A percentile compares a stretch with the other conserved stretches of the same genome.
Evolutionary conservation across 2,113 vertebrate species (phyloP).

Genomic region (Setophaga coronata): DNA sequence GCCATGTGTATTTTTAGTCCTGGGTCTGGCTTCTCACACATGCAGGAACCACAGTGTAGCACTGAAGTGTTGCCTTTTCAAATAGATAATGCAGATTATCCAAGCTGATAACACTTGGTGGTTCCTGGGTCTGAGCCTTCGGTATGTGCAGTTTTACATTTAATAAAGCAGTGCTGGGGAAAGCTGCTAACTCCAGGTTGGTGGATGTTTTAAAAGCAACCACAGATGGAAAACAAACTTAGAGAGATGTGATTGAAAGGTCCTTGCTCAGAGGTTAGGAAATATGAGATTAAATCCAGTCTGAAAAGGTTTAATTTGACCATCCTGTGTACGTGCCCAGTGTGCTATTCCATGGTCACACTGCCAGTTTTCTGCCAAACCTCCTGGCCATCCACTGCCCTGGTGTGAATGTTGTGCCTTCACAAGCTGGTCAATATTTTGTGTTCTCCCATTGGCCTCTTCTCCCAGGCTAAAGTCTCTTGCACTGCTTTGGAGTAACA

Average conservation of each 20-base stretch:
- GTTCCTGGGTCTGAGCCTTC: background rate
- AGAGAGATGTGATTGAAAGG: background rate
- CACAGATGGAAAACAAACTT: background rate
- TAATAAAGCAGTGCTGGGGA: background rate
- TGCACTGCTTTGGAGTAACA: background rate
- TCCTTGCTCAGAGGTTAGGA: background rate
- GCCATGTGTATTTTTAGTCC: slow-evolving; percentile 31
- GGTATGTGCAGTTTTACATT: background rate
- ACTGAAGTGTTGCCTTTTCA: background rate
- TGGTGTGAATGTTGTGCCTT: background rate
- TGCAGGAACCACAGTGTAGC: background rate
- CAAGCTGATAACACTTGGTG: background rate
- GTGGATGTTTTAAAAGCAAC: background rate
- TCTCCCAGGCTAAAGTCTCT: background rate
- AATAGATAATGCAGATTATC: slow-evolving; percentile 19
- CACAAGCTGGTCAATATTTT: background rate
- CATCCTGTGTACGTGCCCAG: accelerated
- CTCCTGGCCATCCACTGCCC: background rate
- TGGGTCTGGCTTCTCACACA: slow-evolving; percentile 11
- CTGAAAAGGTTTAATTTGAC: background rate
- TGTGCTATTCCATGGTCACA: background rate
- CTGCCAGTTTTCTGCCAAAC: background rate
- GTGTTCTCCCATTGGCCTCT: accelerated
- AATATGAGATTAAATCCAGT: background rate
- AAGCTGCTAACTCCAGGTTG: background rate